Evolutionary conservation across 2,113 vertebrate species (phyloP), one percentile per base, ranked within the genome.

Genomic region (Tychaedon coryphoeus): DNA sequence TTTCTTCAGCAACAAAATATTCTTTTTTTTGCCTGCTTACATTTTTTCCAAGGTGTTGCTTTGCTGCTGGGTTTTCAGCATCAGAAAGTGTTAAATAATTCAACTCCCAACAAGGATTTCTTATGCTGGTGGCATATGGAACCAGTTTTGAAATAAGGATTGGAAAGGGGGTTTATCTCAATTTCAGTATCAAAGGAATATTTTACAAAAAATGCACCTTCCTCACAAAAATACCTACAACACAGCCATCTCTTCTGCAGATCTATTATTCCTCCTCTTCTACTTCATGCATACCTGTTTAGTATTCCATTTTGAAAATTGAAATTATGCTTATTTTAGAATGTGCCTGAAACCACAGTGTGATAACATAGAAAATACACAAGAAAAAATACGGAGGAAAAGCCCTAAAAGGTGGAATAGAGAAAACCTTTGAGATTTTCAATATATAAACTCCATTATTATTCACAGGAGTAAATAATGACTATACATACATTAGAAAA

Each of bases 61-160:
- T 90, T 90, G 88, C 93, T 96, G 75, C 48, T 92, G 67, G 56
- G 51, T 88, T 95, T 94, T 86, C 92, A 94, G 85, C 48, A 90
- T 88, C 88, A 94, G 53, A 88, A 96, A 88, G 85, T 93, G 72
- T 77, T 96, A 92, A 97, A 94, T 95, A 96, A 97, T 97, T 97
- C 93, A 97, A 71, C 86, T 80, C 82, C 60, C 69, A 65, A 60
- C 88, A 77, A 93, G 72, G 72, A 88, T 69, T 94, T 90, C 67
- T 92, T 80, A 88, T 14, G 43, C 88, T 83, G 47, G 58, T 92
- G 79, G 95, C 93, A 93, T 81, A 94, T 50, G 47, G 67, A 97
- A 76, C 60, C 56, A 64, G 90, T 70, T 95, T 83, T 93, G 88
- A 93, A 94, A 90, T 42, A 62, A 48, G 56, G 56, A 67, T 62